Base-by-base conservation (phyloP, 2,113 vertebrate genomes). In the Chionomys nivalis region DNA sequence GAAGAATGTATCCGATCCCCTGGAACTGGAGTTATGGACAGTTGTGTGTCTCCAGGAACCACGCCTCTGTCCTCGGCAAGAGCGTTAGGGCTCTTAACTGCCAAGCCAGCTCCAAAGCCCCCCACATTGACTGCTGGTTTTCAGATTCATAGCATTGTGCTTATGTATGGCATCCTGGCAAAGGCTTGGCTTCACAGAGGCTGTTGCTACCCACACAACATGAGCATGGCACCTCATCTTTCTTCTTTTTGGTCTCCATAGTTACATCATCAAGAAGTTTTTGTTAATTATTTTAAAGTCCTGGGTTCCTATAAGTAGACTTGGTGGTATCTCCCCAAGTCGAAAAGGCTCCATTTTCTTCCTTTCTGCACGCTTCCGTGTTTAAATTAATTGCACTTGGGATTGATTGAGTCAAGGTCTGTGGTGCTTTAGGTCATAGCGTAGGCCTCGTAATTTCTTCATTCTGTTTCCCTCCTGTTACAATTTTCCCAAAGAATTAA, bases 221-320 rank as follows among this genome's bases (percentile, higher is more conserved):
- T 42, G 42, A 87, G 61, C 39, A n/a, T 24, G 21, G 13, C 19
- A 33, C 55, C 28, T 10, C 8, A 7, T 78, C 21, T 89, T 85
- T 63, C 28, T 44, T 81, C 12, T 68, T 87, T 72, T 70, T 77
- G 52, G 26, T 49, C 66, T 82, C 17, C 72, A 26, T 49, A 13
- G 3, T 65, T 55, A 70, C n/a, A 21, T 17, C 31, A 76, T 49
- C n/a, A 70, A 92, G 63, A 78, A 26, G 1, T 28, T 89, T 77
- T 76, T 76, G 23, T 66, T n/a, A 36, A 55, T 90, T 65, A 82
- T 87, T 33, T 96, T 85, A 87, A 95, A 89, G 79, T 65, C 47
- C n/a, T 77, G 33, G 33, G 31, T 83, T 23, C 81, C 36, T 52
- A 24, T 68, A 66, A 58, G 23, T 92, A 68, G 39, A 47, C 44